Conservation (phyloP, 2,113 vertebrate genomes). For the Calyptomena viridis region DNA sequence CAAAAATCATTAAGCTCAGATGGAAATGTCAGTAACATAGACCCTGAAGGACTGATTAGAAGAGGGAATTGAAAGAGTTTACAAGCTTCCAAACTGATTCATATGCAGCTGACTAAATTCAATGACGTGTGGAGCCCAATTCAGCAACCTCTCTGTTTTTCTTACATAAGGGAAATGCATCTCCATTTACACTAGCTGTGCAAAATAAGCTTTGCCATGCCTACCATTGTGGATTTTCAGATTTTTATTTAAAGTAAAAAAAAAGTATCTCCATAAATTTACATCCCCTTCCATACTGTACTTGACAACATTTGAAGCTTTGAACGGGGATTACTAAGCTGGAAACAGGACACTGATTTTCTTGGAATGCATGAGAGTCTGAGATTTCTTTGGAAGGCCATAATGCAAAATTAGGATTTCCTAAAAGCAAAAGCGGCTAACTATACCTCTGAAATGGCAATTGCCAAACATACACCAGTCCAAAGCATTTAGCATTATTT, state of each 20-base stretch:
- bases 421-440: neutral
- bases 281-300: neutral
- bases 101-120: neutral
- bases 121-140: neutral
- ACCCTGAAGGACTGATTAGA: neutral
- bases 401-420: neutral
- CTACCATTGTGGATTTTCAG: neutral
- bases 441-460: neutral
- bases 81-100: neutral
- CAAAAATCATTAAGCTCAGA: neutral
- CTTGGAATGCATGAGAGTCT: neutral
- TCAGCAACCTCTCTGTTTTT: neutral
- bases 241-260: neutral
- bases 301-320: neutral
- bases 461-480: neutral
- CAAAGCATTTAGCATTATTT: neutral
- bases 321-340: neutral
- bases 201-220: neutral
- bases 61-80: neutral
- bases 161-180: neutral
- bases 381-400: neutral
- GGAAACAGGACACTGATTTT: neutral
- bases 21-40: neutral
- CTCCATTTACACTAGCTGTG: neutral
- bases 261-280: neutral